These are phyloP conservation scores for Cheumatopsyche charites DNA, from an alignment of 1,140 invertebrate species.

Conservation along the genomic window DNA sequence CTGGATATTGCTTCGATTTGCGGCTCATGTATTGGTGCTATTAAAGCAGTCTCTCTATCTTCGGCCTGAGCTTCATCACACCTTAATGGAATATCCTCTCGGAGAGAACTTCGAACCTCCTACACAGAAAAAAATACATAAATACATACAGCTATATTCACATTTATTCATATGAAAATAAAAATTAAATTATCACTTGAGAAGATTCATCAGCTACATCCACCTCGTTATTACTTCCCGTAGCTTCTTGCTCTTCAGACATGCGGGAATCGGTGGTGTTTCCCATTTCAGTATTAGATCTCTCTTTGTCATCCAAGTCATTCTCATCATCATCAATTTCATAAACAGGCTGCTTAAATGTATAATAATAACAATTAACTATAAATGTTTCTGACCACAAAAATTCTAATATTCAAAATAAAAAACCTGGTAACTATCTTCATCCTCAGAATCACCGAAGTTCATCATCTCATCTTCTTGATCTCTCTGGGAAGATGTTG, in stretches of 20 bases:
- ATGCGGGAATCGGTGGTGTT: background rate
- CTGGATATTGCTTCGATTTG: constrained; percentile 34
- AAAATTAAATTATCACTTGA: constrained; percentile 17
- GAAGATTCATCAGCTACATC: constrained; percentile 18
- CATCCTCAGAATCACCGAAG: constrained; percentile 72
- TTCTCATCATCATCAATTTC: constrained; percentile 24
- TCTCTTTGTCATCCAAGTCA: constrained; percentile 28
- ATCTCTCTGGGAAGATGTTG: constrained; percentile 81
- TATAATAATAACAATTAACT: background rate
- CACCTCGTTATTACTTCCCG: constrained; percentile 26
- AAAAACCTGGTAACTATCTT: constrained; percentile 52
- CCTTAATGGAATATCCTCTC: background rate
- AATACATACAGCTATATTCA: background rate
- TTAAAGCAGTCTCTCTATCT: background rate
- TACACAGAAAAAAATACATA: background rate
- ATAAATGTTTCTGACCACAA: background rate
- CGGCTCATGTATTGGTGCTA: constrained; percentile 17
- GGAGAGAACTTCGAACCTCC: constrained; percentile 7
- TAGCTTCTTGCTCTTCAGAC: constrained; percentile 26
- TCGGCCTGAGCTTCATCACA: constrained; percentile 5
- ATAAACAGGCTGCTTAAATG: constrained; percentile 27
- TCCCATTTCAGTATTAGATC: background rate
- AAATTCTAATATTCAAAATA: background rate
- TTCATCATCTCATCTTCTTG: constrained; percentile 82
- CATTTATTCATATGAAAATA: too few relatives aligned